phyloP scores from a whole-genome alignment of 2,113 vertebrate species.

The Pomatostomus ruficeps region DNA sequence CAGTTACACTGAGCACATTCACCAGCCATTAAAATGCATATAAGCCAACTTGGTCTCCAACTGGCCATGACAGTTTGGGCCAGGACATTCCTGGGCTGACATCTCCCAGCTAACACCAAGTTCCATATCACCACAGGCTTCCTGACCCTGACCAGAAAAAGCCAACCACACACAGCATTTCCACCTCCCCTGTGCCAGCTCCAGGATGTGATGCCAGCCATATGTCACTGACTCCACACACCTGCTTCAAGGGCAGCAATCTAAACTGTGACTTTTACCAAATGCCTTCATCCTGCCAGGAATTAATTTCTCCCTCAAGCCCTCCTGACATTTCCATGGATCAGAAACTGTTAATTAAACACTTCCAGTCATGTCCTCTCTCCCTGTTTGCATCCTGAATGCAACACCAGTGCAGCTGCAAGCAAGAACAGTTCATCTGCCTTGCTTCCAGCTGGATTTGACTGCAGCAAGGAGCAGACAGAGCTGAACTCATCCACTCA shows the following conservation, averaged over 20 bases:
- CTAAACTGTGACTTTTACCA: not conserved
- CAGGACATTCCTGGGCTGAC: not conserved
- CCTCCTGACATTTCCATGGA: not conserved
- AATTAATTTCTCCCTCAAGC: not conserved
- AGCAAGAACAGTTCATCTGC: not conserved
- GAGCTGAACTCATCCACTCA: not conserved
- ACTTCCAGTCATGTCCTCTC: not conserved
- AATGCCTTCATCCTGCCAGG: not conserved
- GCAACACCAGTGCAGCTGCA: not conserved
- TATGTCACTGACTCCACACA: not conserved
- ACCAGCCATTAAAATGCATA: not conserved
- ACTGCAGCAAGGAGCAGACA: not conserved
- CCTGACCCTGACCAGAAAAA: not conserved
- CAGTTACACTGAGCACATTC: not conserved
- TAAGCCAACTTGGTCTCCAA: not conserved
- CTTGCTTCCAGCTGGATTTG: not conserved
- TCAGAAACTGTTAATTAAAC: not conserved
- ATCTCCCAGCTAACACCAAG: not conserved
- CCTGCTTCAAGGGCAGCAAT: not conserved
- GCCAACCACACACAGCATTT: not conserved
- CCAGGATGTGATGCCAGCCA: not conserved
- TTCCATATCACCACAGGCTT: not conserved
- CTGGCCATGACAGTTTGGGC: not conserved
- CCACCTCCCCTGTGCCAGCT: too few relatives aligned
- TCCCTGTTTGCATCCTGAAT: not conserved